Percentiles rank a stretch among this genome's conserved stretches.
phyloP scores from a whole-genome alignment of 2,113 vertebrate genomes.

The Telmatochromis sp. region DNA sequence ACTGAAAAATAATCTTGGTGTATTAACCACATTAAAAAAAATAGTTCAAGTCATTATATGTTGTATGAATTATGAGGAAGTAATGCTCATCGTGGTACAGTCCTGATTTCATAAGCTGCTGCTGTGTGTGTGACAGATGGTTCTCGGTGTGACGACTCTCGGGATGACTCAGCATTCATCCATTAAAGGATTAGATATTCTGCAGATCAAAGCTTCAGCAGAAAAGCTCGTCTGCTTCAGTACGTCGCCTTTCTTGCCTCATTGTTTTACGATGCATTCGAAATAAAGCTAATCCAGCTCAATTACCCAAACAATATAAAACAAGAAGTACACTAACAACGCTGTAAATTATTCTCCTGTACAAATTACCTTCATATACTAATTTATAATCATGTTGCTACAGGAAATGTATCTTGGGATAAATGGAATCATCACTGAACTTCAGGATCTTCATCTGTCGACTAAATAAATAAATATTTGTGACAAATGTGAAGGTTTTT shows the following conservation, averaged over 20 bases:
- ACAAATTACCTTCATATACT: not conserved
- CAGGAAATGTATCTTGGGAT: not conserved
- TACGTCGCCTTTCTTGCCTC: not conserved
- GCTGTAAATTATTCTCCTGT: not conserved
- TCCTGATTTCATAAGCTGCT: not conserved
- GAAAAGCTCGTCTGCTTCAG: not conserved
- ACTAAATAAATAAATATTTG: not conserved
- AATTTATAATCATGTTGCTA: not conserved
- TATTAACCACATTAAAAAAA: not conserved
- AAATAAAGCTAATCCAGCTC: not conserved
- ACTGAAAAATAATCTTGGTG: not conserved
- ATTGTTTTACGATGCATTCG: not conserved
- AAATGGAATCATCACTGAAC: not conserved
- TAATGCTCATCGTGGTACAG: not conserved
- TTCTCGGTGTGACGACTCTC: not conserved
- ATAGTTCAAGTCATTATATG: not conserved
- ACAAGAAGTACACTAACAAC: not conserved
- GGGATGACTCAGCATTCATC: constrained; percentile 13
- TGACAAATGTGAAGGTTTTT: not conserved
- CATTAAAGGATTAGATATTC: constrained; percentile 44
- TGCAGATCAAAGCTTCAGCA: constrained; percentile 16
- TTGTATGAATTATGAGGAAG: not conserved
- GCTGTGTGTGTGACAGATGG: constrained; percentile 12
- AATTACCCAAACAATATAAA: not conserved
- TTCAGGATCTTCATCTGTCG: not conserved